A percentile compares a stretch with the other conserved stretches of the same genome.
phyloP scores from a whole-genome alignment of 2,888 invertebrate species.

The Drosophila helvetica region DNA sequence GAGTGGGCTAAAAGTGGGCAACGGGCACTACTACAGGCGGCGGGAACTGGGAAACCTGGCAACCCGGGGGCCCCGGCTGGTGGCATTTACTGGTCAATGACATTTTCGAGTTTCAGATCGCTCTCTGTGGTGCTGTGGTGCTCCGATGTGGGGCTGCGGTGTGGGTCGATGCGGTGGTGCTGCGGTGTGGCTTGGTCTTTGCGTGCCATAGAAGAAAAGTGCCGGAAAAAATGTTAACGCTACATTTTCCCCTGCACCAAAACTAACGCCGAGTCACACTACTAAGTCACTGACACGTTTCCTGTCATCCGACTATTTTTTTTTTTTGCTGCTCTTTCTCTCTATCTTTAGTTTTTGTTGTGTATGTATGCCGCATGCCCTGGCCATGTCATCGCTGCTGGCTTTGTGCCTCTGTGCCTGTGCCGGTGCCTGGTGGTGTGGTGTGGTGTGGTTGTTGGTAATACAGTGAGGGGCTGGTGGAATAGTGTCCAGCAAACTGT shows the following conservation, averaged over 20 bases:
- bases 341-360: slow-evolving; percentile 15
- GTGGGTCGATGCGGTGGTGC: slow-evolving; percentile 8
- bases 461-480: slow-evolving; percentile 9
- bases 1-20: slow-evolving; percentile 77
- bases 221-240: slow-evolving; percentile 68
- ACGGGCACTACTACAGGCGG: slow-evolving; percentile 33
- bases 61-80: slow-evolving; percentile 53
- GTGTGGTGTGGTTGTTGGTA: neutral
- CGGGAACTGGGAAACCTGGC: slow-evolving; percentile 16
- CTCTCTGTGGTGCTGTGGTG: slow-evolving; percentile 11
- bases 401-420: slow-evolving; percentile 32
- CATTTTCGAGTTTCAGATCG: slow-evolving; percentile 67
- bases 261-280: slow-evolving; percentile 69
- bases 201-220: slow-evolving; percentile 64
- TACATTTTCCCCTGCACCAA: slow-evolving; percentile 56
- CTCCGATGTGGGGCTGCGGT: slow-evolving; percentile 5
- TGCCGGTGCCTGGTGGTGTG: too few species aligned
- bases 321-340: slow-evolving; percentile 26
- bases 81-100: slow-evolving; percentile 81
- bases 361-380: slow-evolving; percentile 15
- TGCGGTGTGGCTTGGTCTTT: slow-evolving; percentile 35
- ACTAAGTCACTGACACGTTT: slow-evolving; percentile 60
- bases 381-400: slow-evolving; percentile 53
- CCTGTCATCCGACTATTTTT: slow-evolving; percentile 50
- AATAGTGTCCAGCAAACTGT: slow-evolving; percentile 40